Evolutionary conservation across 2,888 invertebrate species (phyloP), one percentile per base, ranked within the genome.

Genomic region (Herminia tarsipennalis): DNA sequence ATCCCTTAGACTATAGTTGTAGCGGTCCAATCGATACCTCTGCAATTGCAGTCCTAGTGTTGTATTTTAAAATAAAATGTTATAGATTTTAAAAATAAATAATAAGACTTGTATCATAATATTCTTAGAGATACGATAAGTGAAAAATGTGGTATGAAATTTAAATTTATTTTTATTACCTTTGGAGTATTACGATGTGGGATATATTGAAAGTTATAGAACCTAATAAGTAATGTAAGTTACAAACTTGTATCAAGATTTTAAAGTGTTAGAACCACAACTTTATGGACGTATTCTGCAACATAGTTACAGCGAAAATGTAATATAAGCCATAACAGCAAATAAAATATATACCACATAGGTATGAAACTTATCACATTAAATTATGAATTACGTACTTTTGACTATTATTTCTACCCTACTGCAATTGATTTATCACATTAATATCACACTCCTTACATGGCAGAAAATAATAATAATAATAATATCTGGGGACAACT

Each of bases 51-150:
- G 75, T 70, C 75, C 66, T 85, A 82, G 79, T 74, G 73, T 83
- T 86, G 76, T 86, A 83, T 82, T 80, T 82, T 81, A 55, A 65
- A 60, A 57, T 81, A 81, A 77, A 72, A 84, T 69, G 75, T 85
- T 83, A 86, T 86, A 87, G 78, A 82, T 83, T 86, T 84, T 82
- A 73, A 25, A 42, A 37, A 78, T 78, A 73, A 51, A 56, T 70
- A 67, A 74, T 72, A 87, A 87, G 87, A 83, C 81, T 87, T 91
- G 90, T 91, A 90, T 82, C 73, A 83, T 86, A 86, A 81, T 82
- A 82, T 72, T 74, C 50, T 72, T 81, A 84, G 62, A 60, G 56
- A 64, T 77, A 73, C 56, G 65, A 56, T 80, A 77, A 78, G 74
- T 74, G 56, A 74, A 76, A 81, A 76, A 81, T 75, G 77, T 78